These are phyloP conservation scores for Drosophila arawakana DNA, from an alignment of 1,140 invertebrate genomes.

Conservation along the genomic window DNA sequence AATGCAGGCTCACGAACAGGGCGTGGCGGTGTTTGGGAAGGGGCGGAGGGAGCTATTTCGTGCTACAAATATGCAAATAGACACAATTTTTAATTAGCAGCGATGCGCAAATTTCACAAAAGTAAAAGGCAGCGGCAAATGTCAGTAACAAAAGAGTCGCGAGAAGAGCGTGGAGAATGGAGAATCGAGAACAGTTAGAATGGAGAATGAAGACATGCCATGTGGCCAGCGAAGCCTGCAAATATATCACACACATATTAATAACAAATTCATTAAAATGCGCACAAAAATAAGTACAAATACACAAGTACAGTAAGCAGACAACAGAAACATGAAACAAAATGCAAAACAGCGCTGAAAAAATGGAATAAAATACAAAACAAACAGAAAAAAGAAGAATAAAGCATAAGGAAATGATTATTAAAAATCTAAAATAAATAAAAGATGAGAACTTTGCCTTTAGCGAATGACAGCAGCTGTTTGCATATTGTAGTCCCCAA, in stretches of 20 bases:
- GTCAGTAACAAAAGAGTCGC: conserved; percentile 77
- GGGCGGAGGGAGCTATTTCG: conserved; percentile 9
- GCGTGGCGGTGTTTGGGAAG: conserved; percentile 1
- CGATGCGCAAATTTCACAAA: conserved; percentile 75
- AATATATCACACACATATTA: conserved; percentile 66
- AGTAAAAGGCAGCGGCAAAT: conserved; percentile 58
- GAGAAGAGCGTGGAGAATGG: conserved; percentile 54
- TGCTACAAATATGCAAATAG: conserved; percentile 79
- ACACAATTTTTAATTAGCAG: conserved; percentile 82
- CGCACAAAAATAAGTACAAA: conserved; percentile 40
- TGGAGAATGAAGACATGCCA: conserved; percentile 24
- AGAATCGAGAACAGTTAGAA: background rate
- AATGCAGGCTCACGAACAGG: conserved; percentile 51
- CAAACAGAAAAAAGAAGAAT: conserved; percentile 17
- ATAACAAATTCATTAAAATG: conserved; percentile 81
- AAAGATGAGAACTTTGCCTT: conserved; percentile 75
- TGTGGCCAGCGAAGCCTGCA: conserved; percentile 47
- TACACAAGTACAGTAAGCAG: conserved; percentile 15
- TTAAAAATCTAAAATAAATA: conserved; percentile 83
- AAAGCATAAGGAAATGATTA: conserved; percentile 68
- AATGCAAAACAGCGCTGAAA: conserved; percentile 41
- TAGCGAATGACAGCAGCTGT: conserved; percentile 78
- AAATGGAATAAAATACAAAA: conserved; percentile 8
- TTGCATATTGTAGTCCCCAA: conserved; percentile 60
- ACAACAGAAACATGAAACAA: conserved; percentile 62